These are phyloP conservation scores for Vireo altiloquus DNA, from an alignment of 2,113 vertebrate species.

Conservation along the genomic window DNA sequence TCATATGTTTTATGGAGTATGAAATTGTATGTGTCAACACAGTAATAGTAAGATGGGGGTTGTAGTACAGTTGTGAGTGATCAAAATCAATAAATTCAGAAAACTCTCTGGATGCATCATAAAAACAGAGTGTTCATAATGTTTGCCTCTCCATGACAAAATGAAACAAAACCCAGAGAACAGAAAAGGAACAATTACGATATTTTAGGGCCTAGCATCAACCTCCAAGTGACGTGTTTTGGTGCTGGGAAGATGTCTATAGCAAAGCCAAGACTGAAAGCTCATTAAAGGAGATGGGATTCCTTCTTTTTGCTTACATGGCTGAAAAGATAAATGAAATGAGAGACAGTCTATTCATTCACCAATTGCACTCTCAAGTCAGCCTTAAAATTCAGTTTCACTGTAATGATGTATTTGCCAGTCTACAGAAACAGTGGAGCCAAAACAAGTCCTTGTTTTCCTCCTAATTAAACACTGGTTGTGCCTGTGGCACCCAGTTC, in stretches of 20 bases:
- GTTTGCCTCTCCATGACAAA: background rate
- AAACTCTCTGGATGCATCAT: background rate
- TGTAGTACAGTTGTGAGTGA: background rate
- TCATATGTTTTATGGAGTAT: conserved; percentile 40
- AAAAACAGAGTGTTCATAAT: background rate
- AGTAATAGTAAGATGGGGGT: background rate
- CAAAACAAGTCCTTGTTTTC: background rate
- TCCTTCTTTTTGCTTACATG: background rate
- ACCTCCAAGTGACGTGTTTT: background rate
- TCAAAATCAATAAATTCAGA: conserved; percentile 17
- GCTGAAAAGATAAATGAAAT: background rate
- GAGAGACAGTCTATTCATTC: background rate
- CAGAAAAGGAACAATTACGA: background rate
- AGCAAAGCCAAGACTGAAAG: background rate
- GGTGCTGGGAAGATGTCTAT: background rate
- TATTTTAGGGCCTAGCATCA: background rate
- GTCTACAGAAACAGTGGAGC: background rate
- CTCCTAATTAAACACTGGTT: background rate
- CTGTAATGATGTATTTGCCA: background rate
- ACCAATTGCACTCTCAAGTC: background rate
- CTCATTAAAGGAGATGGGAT: background rate
- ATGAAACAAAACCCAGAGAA: background rate
- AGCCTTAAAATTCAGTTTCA: background rate
- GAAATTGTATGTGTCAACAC: conserved; percentile 50
- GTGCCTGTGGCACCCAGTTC: background rate